These are phyloP conservation scores for Xylota sylvarum DNA, from an alignment of 2,888 invertebrate species.

Conservation along the genomic window DNA sequence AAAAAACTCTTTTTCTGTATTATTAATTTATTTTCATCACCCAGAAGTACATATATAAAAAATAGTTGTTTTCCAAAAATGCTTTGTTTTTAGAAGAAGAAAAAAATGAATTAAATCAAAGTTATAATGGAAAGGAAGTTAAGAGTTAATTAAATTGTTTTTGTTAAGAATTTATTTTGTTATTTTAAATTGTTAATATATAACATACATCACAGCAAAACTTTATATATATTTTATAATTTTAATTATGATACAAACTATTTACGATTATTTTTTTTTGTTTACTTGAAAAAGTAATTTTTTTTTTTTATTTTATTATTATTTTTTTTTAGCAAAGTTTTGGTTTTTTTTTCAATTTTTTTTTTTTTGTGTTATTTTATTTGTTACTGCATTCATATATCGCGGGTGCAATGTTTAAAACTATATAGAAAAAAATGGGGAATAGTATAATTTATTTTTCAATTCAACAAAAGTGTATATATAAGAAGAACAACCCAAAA, in stretches of 20 bases:
- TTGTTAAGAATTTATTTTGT: constrained; percentile 76
- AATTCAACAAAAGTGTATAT: background rate
- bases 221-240: constrained; percentile 81
- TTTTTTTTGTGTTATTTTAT: constrained; percentile 39
- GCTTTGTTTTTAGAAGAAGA: constrained; percentile 19
- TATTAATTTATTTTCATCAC: constrained; percentile 35
- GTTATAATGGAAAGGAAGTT: constrained; percentile 31
- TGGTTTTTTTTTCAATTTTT: constrained; percentile 25
- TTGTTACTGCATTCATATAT: constrained; percentile 51
- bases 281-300: constrained; percentile 72
- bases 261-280: constrained; percentile 78
- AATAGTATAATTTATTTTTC: constrained; percentile 8
- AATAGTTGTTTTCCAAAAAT: constrained; percentile 45
- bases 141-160: constrained; percentile 26
- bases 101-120: background rate
- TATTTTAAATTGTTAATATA: constrained; percentile 82
- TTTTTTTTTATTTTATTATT: constrained; percentile 35
- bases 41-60: constrained; percentile 43
- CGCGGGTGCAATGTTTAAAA: constrained; percentile 55
- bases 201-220: constrained; percentile 85
- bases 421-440: constrained; percentile 10
- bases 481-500: constrained; percentile 45
- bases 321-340: constrained; percentile 46
- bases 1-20: constrained; percentile 26
- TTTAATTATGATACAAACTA: constrained; percentile 77